These are phyloP conservation scores for Callipepla californica DNA, from an alignment of 2,113 vertebrate genomes.

Conservation along the genomic window DNA sequence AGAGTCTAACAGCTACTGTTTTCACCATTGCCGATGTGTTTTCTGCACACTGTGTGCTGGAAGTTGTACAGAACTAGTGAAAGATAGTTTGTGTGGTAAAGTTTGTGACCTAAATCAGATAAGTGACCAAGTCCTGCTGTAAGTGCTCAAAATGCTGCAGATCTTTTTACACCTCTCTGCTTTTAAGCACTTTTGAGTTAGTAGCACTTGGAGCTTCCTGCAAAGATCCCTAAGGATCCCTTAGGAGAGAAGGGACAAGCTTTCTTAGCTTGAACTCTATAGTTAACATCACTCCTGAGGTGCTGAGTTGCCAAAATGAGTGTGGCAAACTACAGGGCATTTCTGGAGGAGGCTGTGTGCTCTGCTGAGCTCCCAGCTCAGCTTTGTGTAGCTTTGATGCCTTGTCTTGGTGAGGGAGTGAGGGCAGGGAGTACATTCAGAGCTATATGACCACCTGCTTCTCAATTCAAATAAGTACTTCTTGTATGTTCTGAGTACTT, in stretches of 20 bases:
- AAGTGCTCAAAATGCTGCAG: background rate
- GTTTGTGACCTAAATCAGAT: background rate
- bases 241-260: background rate
- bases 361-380: background rate
- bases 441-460: slow-evolving; percentile 31
- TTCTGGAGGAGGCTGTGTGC: background rate
- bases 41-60: background rate
- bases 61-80: background rate
- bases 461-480: slow-evolving; percentile 21
- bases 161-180: background rate
- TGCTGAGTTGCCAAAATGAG: background rate
- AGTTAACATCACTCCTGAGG: background rate
- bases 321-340: background rate
- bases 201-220: background rate
- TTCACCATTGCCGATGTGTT: background rate
- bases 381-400: slow-evolving; percentile 1
- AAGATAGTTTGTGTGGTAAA: background rate
- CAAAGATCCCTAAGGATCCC: background rate
- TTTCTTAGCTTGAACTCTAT: slow-evolving; percentile 16
- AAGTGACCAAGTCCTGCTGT: background rate
- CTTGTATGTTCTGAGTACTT: slow-evolving; percentile 15
- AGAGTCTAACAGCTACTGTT: background rate
- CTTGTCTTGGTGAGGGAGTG: background rate
- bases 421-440: background rate
- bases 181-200: background rate